Percentiles rank a stretch among this genome's conserved stretches.
These are phyloP conservation scores for Eulemur rubriventer DNA, from an alignment of 2,797 vertebrate species.

Conservation along the genomic window DNA sequence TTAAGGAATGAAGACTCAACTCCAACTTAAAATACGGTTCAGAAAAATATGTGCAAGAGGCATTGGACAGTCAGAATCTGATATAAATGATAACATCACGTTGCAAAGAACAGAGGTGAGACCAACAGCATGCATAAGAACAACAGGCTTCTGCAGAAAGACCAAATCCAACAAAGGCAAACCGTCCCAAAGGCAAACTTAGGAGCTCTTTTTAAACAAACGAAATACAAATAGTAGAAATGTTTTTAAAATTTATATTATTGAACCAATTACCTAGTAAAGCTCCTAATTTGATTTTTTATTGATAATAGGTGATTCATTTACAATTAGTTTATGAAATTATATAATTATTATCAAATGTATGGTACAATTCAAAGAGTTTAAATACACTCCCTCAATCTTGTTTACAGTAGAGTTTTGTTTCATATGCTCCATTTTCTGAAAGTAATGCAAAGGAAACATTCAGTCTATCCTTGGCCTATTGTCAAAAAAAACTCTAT, in stretches of 20 bases:
- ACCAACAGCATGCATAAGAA: slow-evolving; percentile 61
- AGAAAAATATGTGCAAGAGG: slow-evolving; percentile 51
- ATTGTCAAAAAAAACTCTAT: background rate
- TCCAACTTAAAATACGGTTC: slow-evolving; percentile 61
- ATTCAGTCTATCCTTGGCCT: slow-evolving; percentile 9
- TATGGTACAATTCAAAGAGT: background rate
- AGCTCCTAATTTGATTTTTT: slow-evolving; percentile 36
- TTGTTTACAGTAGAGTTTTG: slow-evolving; percentile 44
- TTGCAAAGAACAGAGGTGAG: slow-evolving; percentile 76
- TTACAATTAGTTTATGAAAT: slow-evolving; percentile 23
- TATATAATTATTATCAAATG: slow-evolving; percentile 14
- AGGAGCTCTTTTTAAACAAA: background rate
- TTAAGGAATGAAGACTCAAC: background rate
- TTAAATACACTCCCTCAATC: slow-evolving; percentile 6
- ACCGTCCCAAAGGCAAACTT: background rate
- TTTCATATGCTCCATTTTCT: background rate
- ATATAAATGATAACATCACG: slow-evolving; percentile 67
- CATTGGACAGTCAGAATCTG: slow-evolving; percentile 56
- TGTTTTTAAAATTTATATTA: background rate
- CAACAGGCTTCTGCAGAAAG: background rate
- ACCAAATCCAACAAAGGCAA: background rate
- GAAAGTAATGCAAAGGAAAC: slow-evolving; percentile 47
- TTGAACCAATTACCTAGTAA: slow-evolving; percentile 27
- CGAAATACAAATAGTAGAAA: background rate
- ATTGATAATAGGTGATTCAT: background rate